Percentiles rank a stretch among this genome's conserved stretches.
Conservation (phyloP, 2,113 vertebrate genomes). For the Muntiacus reevesi region DNA sequence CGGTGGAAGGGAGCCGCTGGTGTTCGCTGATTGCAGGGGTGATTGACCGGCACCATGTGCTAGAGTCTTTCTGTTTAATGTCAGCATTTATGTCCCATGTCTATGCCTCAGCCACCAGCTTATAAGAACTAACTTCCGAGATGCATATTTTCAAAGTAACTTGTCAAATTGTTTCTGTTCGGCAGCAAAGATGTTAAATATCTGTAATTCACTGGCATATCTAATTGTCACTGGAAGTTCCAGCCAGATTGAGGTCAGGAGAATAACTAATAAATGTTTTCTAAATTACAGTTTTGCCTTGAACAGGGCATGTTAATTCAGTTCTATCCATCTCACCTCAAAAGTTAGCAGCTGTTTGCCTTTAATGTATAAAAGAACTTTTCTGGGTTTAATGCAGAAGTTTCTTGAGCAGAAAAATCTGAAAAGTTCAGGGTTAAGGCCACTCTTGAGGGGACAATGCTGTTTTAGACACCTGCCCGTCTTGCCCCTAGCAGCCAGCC, state of each 20-base stretch:
- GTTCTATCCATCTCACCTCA: neutral
- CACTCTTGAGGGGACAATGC: neutral
- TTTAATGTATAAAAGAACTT: neutral
- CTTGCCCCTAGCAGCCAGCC: neutral
- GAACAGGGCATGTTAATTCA: neutral
- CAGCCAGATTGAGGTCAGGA: neutral
- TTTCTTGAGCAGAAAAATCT: neutral
- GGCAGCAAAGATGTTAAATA: neutral
- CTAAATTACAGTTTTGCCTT: neutral
- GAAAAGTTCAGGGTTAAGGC: neutral
- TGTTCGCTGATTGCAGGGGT: neutral
- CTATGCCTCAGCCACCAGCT: neutral
- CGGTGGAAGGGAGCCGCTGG: neutral
- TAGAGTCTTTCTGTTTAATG: neutral
- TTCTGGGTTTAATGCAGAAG: neutral
- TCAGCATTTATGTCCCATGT: neutral
- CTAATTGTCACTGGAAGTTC: neutral
- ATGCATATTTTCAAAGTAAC: neutral
- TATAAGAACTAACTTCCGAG: neutral
- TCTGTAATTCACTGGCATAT: neutral
- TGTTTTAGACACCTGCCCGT: neutral
- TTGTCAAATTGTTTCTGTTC: neutral
- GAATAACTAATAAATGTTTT: neutral
- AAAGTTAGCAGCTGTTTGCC: neutral
- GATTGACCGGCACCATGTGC: fast-evolving